Percentiles rank a stretch among this genome's conserved stretches.
Conservation (phyloP, 2,888 invertebrate species). For the Chymomyza amoena region DNA sequence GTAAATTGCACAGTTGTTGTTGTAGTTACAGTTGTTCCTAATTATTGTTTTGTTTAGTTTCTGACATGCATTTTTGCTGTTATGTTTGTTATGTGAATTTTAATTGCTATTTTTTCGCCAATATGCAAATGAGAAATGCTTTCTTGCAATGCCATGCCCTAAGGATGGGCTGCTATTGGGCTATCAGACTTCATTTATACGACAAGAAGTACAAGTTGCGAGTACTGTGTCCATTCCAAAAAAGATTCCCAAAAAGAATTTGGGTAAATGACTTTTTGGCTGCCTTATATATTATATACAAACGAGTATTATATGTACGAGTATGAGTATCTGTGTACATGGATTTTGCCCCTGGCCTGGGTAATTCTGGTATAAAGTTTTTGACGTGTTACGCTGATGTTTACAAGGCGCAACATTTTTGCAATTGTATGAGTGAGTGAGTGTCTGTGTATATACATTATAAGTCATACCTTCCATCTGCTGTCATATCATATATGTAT, state of each 20-base stretch:
- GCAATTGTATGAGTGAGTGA: conserved; percentile 1
- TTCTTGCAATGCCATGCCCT: conserved; percentile 57
- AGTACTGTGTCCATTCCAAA: not conserved
- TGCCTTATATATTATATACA: too few relatives aligned
- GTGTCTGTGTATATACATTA: not conserved
- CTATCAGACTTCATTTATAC: not conserved
- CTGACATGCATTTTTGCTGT: conserved; percentile 71
- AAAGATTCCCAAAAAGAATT: not conserved
- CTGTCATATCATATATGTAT: conserved; percentile 22
- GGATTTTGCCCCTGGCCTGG: not conserved
- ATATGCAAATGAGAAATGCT: conserved; percentile 64
- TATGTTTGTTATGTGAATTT: conserved; percentile 73
- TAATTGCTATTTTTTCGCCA: conserved; percentile 66
- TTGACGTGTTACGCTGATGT: conserved; percentile 48
- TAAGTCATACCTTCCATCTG: conserved; percentile 15
- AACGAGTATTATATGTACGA: too few relatives aligned
- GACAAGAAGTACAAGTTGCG: not conserved
- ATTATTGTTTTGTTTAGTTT: conserved; percentile 73
- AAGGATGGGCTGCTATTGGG: not conserved
- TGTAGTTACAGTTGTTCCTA: conserved; percentile 44
- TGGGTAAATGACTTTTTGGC: too few relatives aligned
- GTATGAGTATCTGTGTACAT: too few relatives aligned
- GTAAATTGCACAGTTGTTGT: conserved; percentile 41
- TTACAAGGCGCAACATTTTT: conserved; percentile 62
- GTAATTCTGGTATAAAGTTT: not conserved